phyloP scores from a whole-genome alignment of 2,888 invertebrate genomes.

The Dolichomitus sp. region DNA sequence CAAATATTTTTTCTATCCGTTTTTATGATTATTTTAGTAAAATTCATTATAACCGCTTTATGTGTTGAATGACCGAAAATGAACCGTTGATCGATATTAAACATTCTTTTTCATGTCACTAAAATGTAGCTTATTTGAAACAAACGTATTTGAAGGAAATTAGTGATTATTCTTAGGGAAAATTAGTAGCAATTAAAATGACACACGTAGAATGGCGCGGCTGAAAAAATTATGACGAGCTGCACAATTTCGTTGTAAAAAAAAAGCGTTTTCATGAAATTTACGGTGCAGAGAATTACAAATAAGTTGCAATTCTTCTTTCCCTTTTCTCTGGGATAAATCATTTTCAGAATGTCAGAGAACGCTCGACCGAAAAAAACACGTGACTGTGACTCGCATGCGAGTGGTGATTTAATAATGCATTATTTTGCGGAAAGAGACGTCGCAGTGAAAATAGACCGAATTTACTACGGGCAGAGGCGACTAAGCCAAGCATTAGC shows the following conservation, averaged over 20 bases:
- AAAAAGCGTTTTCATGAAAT: too few relatives aligned
- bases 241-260: too few relatives aligned
- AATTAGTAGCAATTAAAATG: too few relatives aligned
- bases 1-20: not conserved
- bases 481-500: too few relatives aligned
- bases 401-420: not conserved
- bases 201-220: too few relatives aligned
- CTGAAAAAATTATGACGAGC: too few relatives aligned
- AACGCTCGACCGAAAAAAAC: not conserved
- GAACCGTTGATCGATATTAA: not conserved
- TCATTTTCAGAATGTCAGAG: not conserved
- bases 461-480: too few relatives aligned
- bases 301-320: not conserved
- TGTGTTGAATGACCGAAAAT: not conserved
- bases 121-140: too few relatives aligned
- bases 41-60: not conserved
- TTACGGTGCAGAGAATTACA: not conserved
- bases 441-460: not conserved
- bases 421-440: not conserved
- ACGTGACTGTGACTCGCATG: not conserved
- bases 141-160: too few relatives aligned
- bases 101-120: not conserved
- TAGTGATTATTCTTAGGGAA: too few relatives aligned
- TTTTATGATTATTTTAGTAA: not conserved
- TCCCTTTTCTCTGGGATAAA: not conserved